A percentile compares a stretch with the other conserved stretches of the same genome.
Evolutionary conservation across 2,797 vertebrate species (phyloP).

Genomic region (Sebastes miniatus): DNA sequence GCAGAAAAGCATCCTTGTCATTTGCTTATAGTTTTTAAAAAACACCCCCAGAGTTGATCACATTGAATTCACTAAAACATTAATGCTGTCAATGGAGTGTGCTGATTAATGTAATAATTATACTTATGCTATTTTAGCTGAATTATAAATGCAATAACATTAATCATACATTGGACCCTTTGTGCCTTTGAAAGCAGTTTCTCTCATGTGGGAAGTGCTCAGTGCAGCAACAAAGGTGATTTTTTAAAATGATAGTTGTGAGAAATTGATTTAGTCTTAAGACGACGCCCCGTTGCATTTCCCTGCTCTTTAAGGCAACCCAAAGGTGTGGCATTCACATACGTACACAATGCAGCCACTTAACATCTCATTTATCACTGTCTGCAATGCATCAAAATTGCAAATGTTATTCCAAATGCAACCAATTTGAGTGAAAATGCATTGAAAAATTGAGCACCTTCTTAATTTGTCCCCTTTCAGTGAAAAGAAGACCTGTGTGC

Average conservation of each 20-base stretch:
- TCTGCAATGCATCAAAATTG: constrained; percentile 25
- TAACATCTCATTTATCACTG: constrained; percentile 21
- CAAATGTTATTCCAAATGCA: constrained; percentile 30
- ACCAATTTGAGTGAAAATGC: constrained; percentile 16
- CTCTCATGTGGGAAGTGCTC: constrained; percentile 26
- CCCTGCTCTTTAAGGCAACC: not conserved
- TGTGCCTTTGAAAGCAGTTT: constrained; percentile 37
- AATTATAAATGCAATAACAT: constrained; percentile 76
- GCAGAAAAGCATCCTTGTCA: constrained; percentile 40
- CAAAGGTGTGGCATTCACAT: not conserved
- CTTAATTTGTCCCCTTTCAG: constrained; percentile 40
- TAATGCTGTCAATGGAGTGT: constrained; percentile 59
- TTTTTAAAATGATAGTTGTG: not conserved
- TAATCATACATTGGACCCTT: constrained; percentile 66
- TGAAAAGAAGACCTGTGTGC: constrained; percentile 11
- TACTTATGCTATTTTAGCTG: constrained; percentile 74
- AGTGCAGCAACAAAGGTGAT: constrained; percentile 16
- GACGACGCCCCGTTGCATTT: not conserved
- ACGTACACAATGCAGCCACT: not conserved
- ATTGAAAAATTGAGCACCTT: constrained; percentile 30
- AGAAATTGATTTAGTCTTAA: not conserved
- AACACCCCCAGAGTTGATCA: constrained; percentile 43
- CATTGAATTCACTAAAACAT: constrained; percentile 58
- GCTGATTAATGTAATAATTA: constrained; percentile 79
- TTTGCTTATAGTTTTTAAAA: constrained; percentile 40